Conservation (phyloP, 2,797 vertebrate genomes). For the Microcaecilia unicolor region DNA sequence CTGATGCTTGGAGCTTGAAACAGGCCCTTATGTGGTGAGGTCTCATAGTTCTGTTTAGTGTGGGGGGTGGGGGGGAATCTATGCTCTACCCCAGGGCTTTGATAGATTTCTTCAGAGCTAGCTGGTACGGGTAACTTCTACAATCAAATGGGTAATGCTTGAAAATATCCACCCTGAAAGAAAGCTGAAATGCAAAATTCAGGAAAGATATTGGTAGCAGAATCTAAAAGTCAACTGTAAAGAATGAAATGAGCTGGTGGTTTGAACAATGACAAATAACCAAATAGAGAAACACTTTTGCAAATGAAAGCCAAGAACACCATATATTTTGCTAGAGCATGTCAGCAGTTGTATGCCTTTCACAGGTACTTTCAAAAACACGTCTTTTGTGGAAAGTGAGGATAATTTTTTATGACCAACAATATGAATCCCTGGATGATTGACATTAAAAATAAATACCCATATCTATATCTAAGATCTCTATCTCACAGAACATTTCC, state of each 20-base stretch:
- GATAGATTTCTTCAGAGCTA: constrained; percentile 30
- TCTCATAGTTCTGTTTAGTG: constrained; percentile 25
- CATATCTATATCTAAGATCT: too few relatives aligned
- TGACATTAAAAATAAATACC: too few relatives aligned
- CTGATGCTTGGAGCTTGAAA: constrained; percentile 39
- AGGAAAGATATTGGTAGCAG: neutral
- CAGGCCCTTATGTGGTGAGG: constrained; percentile 60
- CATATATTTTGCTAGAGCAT: too few relatives aligned
- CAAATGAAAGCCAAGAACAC: constrained; percentile 1
- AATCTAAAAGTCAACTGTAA: neutral
- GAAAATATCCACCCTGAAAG: constrained; percentile 26
- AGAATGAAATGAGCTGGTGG: neutral
- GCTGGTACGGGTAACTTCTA: constrained; percentile 14
- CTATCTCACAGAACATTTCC: too few relatives aligned
- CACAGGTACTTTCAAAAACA: too few relatives aligned
- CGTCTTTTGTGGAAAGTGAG: too few relatives aligned
- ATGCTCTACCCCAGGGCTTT: constrained; percentile 11
- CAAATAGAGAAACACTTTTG: neutral
- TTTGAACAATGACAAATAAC: neutral
- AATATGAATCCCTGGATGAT: too few relatives aligned
- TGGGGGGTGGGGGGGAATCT: constrained; percentile 38
- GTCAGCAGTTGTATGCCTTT: too few relatives aligned
- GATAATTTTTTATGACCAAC: too few relatives aligned
- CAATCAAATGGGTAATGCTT: constrained; percentile 11
- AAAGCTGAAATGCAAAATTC: neutral